Base-by-base conservation (phyloP, 1,140 invertebrate genomes). In the Heliconius nattereri region DNA sequence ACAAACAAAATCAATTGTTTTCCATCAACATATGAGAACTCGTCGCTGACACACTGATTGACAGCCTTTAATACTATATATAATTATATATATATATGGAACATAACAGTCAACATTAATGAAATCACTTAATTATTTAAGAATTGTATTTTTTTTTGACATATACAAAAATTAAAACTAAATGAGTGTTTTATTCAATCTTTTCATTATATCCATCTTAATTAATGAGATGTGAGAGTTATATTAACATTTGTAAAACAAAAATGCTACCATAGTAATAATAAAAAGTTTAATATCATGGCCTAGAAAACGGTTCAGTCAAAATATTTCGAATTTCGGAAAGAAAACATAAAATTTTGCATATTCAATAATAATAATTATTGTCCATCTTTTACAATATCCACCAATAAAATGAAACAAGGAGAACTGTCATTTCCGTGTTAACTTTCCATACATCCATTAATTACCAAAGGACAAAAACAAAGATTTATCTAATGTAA, bases 351-450 rank as follows among this genome's bases (percentile, higher is more conserved):
- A 74, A 71, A 72, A 66, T 75, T 49, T 54, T 32, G 75, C 76
- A 74, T 49, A 76, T 76, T 73, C 78, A 80, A 80, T 81, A 74
- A 78, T 81, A 78, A 78, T 73, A 49, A 81, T 92, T 92, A 92
- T 92, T 92, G 91, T 92, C 91, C 86, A 88, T 90, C 88, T 86
- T 89, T 91, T 90, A 91, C 89, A 91, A 92, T 91, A 91, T 91
- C 87, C 89, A 91, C 87, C 89, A 85, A 87, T 83, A 37, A 84
- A 87, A 83, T 80, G 83, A 85, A 88, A 3, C 23, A 29, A 26
- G 3, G 16, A 54, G 52, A 54, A 54, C 20, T 54, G 52, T 7
- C 20, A 54, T n/a, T 54, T n/a, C 7, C 20, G 20, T 54, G 3
- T 57, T 57, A 57, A 57, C 54, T 57, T 57, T 23, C 76, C 85